These are phyloP conservation scores for Athalia rosae DNA, from an alignment of 2,888 invertebrate genomes.

Conservation along the genomic window DNA sequence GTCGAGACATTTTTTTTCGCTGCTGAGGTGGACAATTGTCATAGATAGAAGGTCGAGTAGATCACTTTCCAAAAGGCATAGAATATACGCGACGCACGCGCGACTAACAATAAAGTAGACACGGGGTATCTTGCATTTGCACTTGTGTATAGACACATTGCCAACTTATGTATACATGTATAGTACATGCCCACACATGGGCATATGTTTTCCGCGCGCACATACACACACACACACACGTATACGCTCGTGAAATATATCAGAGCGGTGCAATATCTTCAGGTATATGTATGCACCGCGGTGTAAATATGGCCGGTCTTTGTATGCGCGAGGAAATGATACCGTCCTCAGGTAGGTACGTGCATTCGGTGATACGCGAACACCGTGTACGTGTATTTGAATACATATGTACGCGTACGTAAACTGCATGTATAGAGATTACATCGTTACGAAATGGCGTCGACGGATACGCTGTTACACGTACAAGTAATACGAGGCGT, in stretches of 20 bases:
- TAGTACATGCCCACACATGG: too few species aligned
- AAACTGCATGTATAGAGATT: neutral
- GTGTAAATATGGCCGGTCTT: conserved; percentile 13
- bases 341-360: conserved; percentile 14
- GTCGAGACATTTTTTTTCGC: too few species aligned
- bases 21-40: neutral
- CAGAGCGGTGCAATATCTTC: conserved; percentile 26
- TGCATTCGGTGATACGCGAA: neutral
- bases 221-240: too few species aligned
- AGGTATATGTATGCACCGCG: neutral
- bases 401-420: neutral
- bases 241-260: conserved; percentile 7
- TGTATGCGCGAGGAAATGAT: conserved; percentile 15
- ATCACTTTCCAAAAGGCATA: conserved; percentile 12
- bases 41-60: neutral
- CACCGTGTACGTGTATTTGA: neutral
- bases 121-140: neutral
- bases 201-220: neutral
- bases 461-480: conserved; percentile 19
- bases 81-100: neutral
- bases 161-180: neutral
- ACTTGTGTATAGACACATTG: neutral
- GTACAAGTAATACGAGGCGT: conserved; percentile 6
- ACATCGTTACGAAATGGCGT: conserved; percentile 14
- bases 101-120: neutral